Percentiles rank a stretch among this genome's conserved stretches.
Evolutionary conservation across 2,113 vertebrate species (phyloP).

Genomic region (Pithys albifrons): DNA sequence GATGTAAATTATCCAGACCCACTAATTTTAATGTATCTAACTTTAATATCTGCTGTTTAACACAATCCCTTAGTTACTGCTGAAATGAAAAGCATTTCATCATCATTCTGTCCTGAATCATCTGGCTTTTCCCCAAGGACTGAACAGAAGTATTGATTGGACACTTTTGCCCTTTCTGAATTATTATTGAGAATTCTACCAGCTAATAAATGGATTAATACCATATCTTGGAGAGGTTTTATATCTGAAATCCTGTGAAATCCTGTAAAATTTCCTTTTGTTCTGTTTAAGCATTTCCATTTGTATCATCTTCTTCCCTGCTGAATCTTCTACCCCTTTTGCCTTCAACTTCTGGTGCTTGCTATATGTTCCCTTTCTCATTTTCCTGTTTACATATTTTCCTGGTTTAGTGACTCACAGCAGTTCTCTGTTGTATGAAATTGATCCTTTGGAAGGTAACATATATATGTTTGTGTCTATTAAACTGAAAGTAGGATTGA

Average conservation of each 20-base stretch:
- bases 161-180: background rate
- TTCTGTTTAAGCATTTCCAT: background rate
- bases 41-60: conserved; percentile 48
- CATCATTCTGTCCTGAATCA: conserved; percentile 54
- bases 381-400: background rate
- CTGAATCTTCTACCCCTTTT: background rate
- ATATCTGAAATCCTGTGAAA: background rate
- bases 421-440: background rate
- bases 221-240: background rate
- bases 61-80: conserved; percentile 45
- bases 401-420: background rate
- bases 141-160: conserved; percentile 28
- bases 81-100: conserved; percentile 44
- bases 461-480: background rate
- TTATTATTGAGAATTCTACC: background rate
- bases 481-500: background rate
- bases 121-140: conserved; percentile 47
- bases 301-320: background rate
- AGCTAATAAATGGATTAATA: background rate
- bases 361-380: background rate
- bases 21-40: conserved; percentile 62
- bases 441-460: background rate
- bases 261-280: background rate
- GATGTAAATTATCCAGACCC: conserved; percentile 46
- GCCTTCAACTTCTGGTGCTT: background rate